Evolutionary conservation across 2,797 vertebrate species (phyloP).

Genomic region (Eurystomus glaucurus): DNA sequence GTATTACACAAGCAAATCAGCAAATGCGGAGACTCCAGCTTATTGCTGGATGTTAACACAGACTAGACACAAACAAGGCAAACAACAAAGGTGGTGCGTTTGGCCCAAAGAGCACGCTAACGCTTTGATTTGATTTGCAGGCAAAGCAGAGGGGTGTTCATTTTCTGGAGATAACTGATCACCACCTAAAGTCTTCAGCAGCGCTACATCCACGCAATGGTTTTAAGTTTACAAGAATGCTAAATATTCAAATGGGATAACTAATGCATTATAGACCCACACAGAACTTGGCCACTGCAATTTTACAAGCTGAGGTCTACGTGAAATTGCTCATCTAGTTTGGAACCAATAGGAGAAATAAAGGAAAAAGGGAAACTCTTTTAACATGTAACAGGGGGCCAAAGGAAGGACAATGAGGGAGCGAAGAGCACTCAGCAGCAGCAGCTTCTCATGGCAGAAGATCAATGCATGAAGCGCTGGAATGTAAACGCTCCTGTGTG

Average conservation of each 20-base stretch:
- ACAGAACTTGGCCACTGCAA: background rate
- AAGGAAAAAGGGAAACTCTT: background rate
- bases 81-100: background rate
- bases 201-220: background rate
- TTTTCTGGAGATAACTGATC: constrained; percentile 5
- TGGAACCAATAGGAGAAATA: background rate
- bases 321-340: background rate
- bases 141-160: background rate
- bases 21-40: background rate
- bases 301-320: background rate
- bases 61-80: background rate
- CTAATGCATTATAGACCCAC: background rate
- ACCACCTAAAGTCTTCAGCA: constrained; percentile 9
- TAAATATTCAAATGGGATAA: background rate
- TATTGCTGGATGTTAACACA: constrained; percentile 1
- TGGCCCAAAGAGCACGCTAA: background rate
- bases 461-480: background rate
- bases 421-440: background rate
- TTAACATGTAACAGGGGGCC: background rate
- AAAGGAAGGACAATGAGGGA: background rate
- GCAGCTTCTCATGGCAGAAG: background rate
- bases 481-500: background rate
- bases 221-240: background rate
- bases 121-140: background rate
- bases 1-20: constrained; percentile 71